Conservation (phyloP, 2,113 vertebrate genomes). For the Sarotherodon lohbergeri region DNA sequence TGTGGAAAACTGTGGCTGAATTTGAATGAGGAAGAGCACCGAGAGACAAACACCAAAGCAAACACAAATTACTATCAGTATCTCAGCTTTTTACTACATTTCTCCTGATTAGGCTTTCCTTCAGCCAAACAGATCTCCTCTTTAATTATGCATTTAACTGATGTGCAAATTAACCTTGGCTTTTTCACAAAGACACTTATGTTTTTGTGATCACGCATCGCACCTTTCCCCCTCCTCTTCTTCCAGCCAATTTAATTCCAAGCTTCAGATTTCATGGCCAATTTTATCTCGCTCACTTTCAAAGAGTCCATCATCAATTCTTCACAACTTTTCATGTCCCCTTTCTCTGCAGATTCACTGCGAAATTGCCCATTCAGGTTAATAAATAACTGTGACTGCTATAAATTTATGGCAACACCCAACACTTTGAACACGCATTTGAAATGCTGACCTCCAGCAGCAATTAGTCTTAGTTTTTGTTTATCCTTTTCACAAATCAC, state of each 20-base stretch:
- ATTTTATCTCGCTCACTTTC: slow-evolving; percentile 75
- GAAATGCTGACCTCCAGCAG: slow-evolving; percentile 71
- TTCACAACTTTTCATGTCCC: slow-evolving; percentile 76
- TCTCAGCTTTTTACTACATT: slow-evolving; percentile 23
- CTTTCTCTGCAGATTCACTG: slow-evolving; percentile 73
- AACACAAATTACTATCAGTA: slow-evolving; percentile 26
- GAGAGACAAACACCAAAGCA: neutral
- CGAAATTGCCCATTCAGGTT: slow-evolving; percentile 75
- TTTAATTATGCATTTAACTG: slow-evolving; percentile 70
- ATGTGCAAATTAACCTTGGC: slow-evolving; percentile 72
- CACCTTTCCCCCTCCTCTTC: slow-evolving; percentile 49
- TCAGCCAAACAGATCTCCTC: slow-evolving; percentile 52
- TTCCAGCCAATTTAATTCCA: slow-evolving; percentile 75
- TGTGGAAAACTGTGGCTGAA: neutral
- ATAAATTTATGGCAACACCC: slow-evolving; percentile 61
- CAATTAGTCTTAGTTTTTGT: slow-evolving; percentile 75
- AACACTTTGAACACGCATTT: slow-evolving; percentile 64
- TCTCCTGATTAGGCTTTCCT: slow-evolving; percentile 37
- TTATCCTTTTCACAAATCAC: slow-evolving; percentile 66
- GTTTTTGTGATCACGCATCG: slow-evolving; percentile 44
- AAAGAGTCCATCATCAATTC: slow-evolving; percentile 78
- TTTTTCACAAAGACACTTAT: slow-evolving; percentile 64
- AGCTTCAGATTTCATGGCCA: slow-evolving; percentile 78
- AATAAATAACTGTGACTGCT: slow-evolving; percentile 73
- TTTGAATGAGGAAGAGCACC: neutral